Conservation (phyloP, 2,888 invertebrate genomes). For the Diaperis boleti region DNA sequence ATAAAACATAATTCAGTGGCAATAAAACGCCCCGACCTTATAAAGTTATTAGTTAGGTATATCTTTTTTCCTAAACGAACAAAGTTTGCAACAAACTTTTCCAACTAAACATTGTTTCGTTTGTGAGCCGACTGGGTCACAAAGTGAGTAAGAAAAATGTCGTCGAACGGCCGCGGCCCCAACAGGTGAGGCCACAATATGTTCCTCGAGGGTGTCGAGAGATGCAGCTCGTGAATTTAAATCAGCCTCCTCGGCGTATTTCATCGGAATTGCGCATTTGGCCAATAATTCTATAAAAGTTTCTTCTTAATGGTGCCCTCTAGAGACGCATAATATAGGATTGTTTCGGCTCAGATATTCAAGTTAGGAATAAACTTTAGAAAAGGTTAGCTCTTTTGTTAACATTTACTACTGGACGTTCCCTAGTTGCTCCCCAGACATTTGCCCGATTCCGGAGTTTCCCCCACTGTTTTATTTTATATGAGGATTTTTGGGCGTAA, state of each 20-base stretch:
- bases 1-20: no score
- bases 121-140: no score
- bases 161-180: slow-evolving; percentile 33
- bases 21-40: no score
- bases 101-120: no score
- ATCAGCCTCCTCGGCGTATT: slow-evolving; percentile 35
- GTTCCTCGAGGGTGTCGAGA: slow-evolving; percentile 30
- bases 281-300: slow-evolving; percentile 52
- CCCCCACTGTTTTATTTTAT: slow-evolving; percentile 39
- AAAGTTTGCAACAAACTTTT: no score
- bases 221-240: slow-evolving; percentile 41
- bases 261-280: slow-evolving; percentile 44
- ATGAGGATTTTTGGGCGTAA: slow-evolving; percentile 34
- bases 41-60: no score
- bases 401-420: slow-evolving; percentile 45
- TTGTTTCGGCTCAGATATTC: slow-evolving; percentile 44
- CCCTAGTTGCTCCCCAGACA: slow-evolving; percentile 40
- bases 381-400: slow-evolving; percentile 43
- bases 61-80: no score
- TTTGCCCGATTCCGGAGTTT: slow-evolving; percentile 37
- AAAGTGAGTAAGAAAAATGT: slow-evolving; percentile 38
- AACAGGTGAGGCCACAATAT: slow-evolving; percentile 44
- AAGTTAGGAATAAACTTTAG: slow-evolving; percentile 43
- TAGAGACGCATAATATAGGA: slow-evolving; percentile 45
- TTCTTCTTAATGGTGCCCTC: slow-evolving; percentile 44